These are phyloP conservation scores for Malacoctenus gilli DNA, from an alignment of 2,797 vertebrate species.

Conservation along the genomic window DNA sequence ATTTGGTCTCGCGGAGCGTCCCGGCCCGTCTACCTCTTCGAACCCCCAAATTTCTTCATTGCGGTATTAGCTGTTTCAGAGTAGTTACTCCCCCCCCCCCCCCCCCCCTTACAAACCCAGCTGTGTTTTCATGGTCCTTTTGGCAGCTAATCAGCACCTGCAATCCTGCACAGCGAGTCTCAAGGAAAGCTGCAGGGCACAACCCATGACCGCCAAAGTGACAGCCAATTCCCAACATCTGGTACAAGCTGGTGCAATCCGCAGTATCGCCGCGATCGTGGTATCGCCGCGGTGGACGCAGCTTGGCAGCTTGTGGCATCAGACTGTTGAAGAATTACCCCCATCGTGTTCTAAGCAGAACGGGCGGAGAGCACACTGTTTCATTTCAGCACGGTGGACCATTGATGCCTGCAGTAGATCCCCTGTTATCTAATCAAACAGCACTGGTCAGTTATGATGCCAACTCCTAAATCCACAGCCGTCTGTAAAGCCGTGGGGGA, in stretches of 20 bases:
- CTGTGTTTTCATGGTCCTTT: slow-evolving; percentile 33
- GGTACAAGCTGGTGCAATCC: slow-evolving; percentile 78
- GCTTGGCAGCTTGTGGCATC: slow-evolving; percentile 77
- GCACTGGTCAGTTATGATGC: slow-evolving; percentile 82
- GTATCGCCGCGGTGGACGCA: slow-evolving; percentile 65
- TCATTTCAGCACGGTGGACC: slow-evolving; percentile 77
- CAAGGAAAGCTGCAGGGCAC: slow-evolving; percentile 69
- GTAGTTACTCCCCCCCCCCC: slow-evolving; percentile 29
- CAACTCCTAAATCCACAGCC: slow-evolving; percentile 82
- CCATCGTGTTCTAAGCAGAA: slow-evolving; percentile 77
- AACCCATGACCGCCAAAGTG: slow-evolving; percentile 65
- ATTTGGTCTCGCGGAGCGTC: slow-evolving; percentile 59
- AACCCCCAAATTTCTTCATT: slow-evolving; percentile 45
- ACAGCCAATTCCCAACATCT: slow-evolving; percentile 83
- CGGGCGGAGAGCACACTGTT: slow-evolving; percentile 73
- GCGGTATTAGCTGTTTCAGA: slow-evolving; percentile 15
- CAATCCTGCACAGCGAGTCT: slow-evolving; percentile 70
- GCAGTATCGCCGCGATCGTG: slow-evolving; percentile 48
- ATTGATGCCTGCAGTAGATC: slow-evolving; percentile 79
- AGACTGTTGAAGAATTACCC: slow-evolving; percentile 74
- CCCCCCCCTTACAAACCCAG: no score
- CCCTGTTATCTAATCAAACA: slow-evolving; percentile 86
- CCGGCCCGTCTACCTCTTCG: slow-evolving; percentile 41
- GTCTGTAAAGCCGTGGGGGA: slow-evolving; percentile 80
- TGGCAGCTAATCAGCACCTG: slow-evolving; percentile 68